A percentile compares a stretch with the other conserved stretches of the same genome.
phyloP scores from a whole-genome alignment of 2,888 invertebrate species.

The Brenthis hecate region DNA sequence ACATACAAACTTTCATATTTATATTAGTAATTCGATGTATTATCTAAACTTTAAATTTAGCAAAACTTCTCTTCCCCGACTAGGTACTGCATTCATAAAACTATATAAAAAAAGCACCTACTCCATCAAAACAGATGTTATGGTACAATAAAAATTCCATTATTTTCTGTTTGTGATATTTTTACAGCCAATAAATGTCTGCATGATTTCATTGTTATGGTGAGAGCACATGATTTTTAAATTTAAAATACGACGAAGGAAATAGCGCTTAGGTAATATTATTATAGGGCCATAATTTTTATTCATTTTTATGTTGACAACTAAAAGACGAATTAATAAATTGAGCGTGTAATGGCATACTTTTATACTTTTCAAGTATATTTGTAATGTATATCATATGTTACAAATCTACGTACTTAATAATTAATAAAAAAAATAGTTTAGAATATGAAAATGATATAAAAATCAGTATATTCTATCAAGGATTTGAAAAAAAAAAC shows the following conservation, averaged over 20 bases:
- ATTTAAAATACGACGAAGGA: constrained; percentile 7
- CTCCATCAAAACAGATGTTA: constrained; percentile 1
- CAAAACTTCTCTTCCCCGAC: no score
- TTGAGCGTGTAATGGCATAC: neutral
- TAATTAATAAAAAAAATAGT: no score
- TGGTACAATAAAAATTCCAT: constrained; percentile 1
- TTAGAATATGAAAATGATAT: no score
- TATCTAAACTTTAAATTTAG: no score
- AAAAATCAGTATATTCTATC: no score
- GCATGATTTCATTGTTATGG: constrained; percentile 19
- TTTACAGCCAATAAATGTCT: constrained; percentile 30
- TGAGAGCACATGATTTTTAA: constrained; percentile 11
- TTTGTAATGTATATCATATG: no score
- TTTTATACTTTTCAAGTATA: neutral
- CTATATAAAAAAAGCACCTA: no score
- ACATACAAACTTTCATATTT: no score
- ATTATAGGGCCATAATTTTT: constrained; percentile 7
- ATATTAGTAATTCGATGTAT: no score
- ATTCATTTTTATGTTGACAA: constrained; percentile 2
- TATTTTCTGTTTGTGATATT: constrained; percentile 14
- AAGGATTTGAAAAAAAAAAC: no score
- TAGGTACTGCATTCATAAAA: no score
- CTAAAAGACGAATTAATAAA: neutral
- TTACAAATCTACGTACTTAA: no score
- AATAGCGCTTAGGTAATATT: constrained; percentile 4